Evolutionary conservation across 2,888 invertebrate genomes (phyloP).

Genomic region (Perithous albicinctus): DNA sequence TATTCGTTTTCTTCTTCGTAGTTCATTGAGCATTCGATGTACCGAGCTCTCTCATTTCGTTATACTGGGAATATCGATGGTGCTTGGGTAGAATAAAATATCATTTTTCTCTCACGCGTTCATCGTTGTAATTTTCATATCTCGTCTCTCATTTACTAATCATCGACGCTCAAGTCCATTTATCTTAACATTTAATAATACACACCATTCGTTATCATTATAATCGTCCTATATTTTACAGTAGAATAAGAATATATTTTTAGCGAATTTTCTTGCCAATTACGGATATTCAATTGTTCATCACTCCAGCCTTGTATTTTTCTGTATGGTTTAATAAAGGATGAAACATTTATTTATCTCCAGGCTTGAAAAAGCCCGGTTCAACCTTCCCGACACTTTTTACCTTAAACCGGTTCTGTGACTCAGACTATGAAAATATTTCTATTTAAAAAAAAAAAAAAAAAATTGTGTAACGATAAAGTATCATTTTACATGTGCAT

Average conservation of each 20-base stretch:
- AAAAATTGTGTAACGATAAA: too few species aligned
- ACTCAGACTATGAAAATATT: too few species aligned
- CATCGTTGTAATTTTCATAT: slow-evolving; percentile 17
- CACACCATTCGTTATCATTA: slow-evolving; percentile 25
- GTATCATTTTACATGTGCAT: too few species aligned
- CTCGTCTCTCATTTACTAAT: slow-evolving; percentile 20
- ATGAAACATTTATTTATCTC: slow-evolving; percentile 17
- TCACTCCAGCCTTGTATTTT: slow-evolving; percentile 3
- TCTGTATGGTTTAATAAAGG: slow-evolving; percentile 42
- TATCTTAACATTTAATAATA: slow-evolving; percentile 5
- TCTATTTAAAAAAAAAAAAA: too few species aligned
- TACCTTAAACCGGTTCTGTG: not conserved
- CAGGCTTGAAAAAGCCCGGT: not conserved
- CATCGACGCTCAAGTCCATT: slow-evolving; percentile 14
- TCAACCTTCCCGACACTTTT: not conserved
- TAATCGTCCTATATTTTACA: slow-evolving; percentile 13
- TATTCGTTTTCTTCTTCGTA: slow-evolving; percentile 25
- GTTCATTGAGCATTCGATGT: not conserved
- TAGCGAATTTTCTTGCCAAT: slow-evolving; percentile 3
- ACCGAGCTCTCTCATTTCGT: slow-evolving; percentile 26
- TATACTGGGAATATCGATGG: slow-evolving; percentile 48
- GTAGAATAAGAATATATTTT: slow-evolving; percentile 11
- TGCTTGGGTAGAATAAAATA: slow-evolving; percentile 55
- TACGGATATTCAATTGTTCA: not conserved
- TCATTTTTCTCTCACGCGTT: slow-evolving; percentile 1